Evolutionary conservation across 2,797 vertebrate genomes (phyloP).

Genomic region (Eutrigla gurnardus): DNA sequence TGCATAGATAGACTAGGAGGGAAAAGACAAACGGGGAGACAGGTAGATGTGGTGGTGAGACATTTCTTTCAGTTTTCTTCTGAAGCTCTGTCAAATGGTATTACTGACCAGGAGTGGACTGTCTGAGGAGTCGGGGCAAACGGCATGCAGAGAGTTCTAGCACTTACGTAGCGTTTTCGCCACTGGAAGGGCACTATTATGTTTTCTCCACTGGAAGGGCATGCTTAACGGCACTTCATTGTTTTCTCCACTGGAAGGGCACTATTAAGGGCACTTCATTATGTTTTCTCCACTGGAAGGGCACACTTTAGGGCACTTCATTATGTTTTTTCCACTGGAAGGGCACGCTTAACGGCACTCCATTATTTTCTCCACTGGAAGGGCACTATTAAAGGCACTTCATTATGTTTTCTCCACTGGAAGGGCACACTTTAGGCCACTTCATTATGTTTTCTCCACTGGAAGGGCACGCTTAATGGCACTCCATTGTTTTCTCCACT

Average conservation of each 20-base stretch:
- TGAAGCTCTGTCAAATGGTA: background rate
- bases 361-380: background rate
- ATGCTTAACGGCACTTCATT: background rate
- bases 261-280: background rate
- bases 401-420: background rate
- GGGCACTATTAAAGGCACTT: background rate
- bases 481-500: background rate
- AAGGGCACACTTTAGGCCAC: background rate
- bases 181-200: too few relatives aligned
- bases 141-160: too few relatives aligned
- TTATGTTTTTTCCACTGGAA: background rate
- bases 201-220: too few relatives aligned
- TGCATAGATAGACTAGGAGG: too few relatives aligned
- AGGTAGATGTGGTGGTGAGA: conserved; percentile 11
- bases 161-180: too few relatives aligned
- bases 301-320: background rate
- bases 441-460: background rate
- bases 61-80: conserved; percentile 1
- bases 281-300: background rate
- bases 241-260: background rate
- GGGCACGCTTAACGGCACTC: background rate
- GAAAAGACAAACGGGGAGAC: conserved; percentile 13
- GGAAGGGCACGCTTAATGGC: background rate
- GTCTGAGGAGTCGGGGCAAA: too few relatives aligned
- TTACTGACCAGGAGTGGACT: background rate